These are phyloP conservation scores for Eudemis profundana DNA, from an alignment of 2,888 invertebrate species.

Conservation along the genomic window DNA sequence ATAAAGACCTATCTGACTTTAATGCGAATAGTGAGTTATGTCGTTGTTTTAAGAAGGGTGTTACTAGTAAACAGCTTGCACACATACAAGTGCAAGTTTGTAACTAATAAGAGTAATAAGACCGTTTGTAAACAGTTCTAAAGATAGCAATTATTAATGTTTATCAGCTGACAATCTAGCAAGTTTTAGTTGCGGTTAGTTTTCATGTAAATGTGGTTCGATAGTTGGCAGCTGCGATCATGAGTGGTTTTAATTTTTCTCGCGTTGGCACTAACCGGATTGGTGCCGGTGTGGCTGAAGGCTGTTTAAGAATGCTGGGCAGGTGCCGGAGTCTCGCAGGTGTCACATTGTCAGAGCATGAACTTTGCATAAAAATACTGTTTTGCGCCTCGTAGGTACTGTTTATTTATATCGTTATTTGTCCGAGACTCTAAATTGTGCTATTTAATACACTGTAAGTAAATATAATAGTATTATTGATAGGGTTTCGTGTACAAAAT, in stretches of 20 bases:
- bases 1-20: slow-evolving; percentile 7
- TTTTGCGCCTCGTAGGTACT: slow-evolving; percentile 50
- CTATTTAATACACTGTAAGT: background rate
- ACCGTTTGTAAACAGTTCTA: slow-evolving; percentile 5
- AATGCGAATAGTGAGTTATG: background rate
- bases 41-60: background rate
- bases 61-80: slow-evolving; percentile 19
- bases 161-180: slow-evolving; percentile 25
- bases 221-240: slow-evolving; percentile 25
- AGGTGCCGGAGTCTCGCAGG: slow-evolving; percentile 74
- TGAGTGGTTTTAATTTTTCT: slow-evolving; percentile 19
- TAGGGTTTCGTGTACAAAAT: no score
- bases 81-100: slow-evolving; percentile 17
- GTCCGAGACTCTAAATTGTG: slow-evolving; percentile 4
- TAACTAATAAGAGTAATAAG: no score
- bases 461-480: background rate
- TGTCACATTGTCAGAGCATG: slow-evolving; percentile 76
- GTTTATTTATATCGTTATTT: slow-evolving; percentile 24
- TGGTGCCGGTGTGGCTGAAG: slow-evolving; percentile 7
- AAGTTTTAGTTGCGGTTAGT: slow-evolving; percentile 12
- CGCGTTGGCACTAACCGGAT: slow-evolving; percentile 13
- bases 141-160: slow-evolving; percentile 24
- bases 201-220: slow-evolving; percentile 16
- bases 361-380: slow-evolving; percentile 76
- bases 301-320: slow-evolving; percentile 64